Evolutionary conservation across 2,113 vertebrate genomes (phyloP), one percentile per base, ranked within the genome.

Genomic region (Sinocyclocheilus anophthalmus): DNA sequence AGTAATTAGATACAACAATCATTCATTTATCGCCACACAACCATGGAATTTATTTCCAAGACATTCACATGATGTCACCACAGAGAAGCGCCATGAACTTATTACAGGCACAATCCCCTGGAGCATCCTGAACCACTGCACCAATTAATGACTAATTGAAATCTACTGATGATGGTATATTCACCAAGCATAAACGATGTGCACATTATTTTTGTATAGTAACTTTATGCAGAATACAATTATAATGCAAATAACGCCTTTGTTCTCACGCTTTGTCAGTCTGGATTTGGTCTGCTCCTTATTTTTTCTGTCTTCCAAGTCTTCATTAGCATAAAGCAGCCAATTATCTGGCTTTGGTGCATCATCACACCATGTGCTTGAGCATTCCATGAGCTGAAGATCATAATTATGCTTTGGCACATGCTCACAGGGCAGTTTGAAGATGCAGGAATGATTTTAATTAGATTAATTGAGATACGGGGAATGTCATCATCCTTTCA

Each of bases 391-490:
- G 63, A 87, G n/a, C 24, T 72, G 84, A 79, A 82, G 78, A 61
- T 86, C 85, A 75, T 86, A 81, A 86, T 86, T 82, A 76, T 30
- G 69, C 53, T 81, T 59, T 82, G 85, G 67, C 85, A 82, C 50
- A 80, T 59, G 26, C 24, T 33, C 72, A 37, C 57, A 53, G n/a
- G 57, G 50, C 59, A 84, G 10, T n/a, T 39, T 30, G 7, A 55
- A 69, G 59, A 85, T 16, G 75, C 7, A 20, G 26, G 12, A 42
- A 72, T 0, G 11, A 24, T 69, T 83, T 70, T n/a, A 48, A 53
- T 82, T 82, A 55, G 81, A 70, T 55, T n/a, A n/a, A 67, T 67
- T 81, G 13, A 55, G 14, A 78, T 76, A 76, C 26, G 24, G 26
- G 26, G 50, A 50, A 65, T 81, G 16, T 50, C 59, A 33, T 81